Evolutionary conservation across 1,140 invertebrate species (phyloP), one percentile per base, ranked within the genome.

Genomic region (Glossosoma conforme): DNA sequence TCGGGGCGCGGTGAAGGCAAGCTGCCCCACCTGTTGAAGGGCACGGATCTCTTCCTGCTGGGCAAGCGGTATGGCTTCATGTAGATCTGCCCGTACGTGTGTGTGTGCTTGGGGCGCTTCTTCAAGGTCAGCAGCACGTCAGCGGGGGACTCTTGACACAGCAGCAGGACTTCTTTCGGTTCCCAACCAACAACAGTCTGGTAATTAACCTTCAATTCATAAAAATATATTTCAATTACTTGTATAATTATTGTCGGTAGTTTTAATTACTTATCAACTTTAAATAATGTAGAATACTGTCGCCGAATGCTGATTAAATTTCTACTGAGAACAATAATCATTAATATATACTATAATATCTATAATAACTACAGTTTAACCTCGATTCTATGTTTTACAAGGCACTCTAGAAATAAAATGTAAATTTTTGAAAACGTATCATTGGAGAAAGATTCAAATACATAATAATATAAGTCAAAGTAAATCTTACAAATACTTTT

Each of bases 141-240:
- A 13, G 85, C 83, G 2, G 86, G 81, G 52, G 84, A 86, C 60
- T 91, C 88, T 57, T 83, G 80, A 60, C 92, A 79, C 15, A 87
- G 72, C 49, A 81, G 74, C 35, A 89, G 77, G n/a, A 93, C 82
- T 59, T 87, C 87, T 62, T 88, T 87, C 25, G 83, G 72, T 58
- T 89, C 85, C 90, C 90, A 93, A 1, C 89, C 90, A 55, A 91
- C 88, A 13, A 93, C 88, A n/a, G 89, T 93, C 66, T 93, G 89
- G 68, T 91, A 90, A 70, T 93, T 92, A 9, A 93, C 86, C 77
- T 90, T 25, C 15, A 44, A 41, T 41, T 19, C 15, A 46, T n/a
- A n/a, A n/a, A n/a, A n/a, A n/a, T n/a, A n/a, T n/a, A n/a, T n/a
- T n/a, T n/a, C n/a, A n/a, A n/a, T n/a, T n/a, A n/a, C n/a, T n/a